Base-by-base conservation (phyloP, 1,140 invertebrate genomes). In the Diorhabda sublineata region DNA sequence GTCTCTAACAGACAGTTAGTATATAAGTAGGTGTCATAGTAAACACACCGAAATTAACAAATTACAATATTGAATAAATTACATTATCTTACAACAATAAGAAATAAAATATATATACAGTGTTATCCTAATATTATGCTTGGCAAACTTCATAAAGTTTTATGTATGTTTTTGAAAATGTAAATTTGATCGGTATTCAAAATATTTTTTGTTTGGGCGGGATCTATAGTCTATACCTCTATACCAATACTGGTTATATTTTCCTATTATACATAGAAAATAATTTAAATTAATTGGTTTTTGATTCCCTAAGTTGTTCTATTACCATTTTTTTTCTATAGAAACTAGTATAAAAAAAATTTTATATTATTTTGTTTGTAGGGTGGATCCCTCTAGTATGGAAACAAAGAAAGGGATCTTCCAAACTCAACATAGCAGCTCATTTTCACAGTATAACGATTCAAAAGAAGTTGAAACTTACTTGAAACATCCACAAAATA, bases 361-460 rank as follows among this genome's bases (percentile, higher is more conserved):
- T 44, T 45, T 52, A 5, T n/a, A 11, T 61, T 4, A 6, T 6
- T 62, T 62, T 26, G 26, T 69, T 70, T 68, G 60, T 73, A 80
- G 78, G 79, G 72, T 80, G 66, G 78, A 80, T 72, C 77, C 78
- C 64, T 74, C 62, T 59, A 79, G 74, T 69, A 81, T 81, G 79
- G 79, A 81, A 73, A 79, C 75, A 67, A 77, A 77, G 62, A 75
- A 78, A 71, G 72, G 73, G 45, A 59, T 69, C 11, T 66, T 79
- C 11, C 9, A 75, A 44, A 67, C 66, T n/a, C 57, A 58, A 42
- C 65, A 64, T 7, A 75, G 68, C 67, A 69, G 61, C 66, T 26
- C 64, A 62, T 52, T 52, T 52, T 69, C 68, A 11, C 66, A 64
- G 66, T 66, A 68, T 58, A 73, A 73, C 64, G 74, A 74, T 58